A percentile compares a stretch with the other conserved stretches of the same genome.
phyloP scores from a whole-genome alignment of 2,888 invertebrate species.

The Lasiommata megera region DNA sequence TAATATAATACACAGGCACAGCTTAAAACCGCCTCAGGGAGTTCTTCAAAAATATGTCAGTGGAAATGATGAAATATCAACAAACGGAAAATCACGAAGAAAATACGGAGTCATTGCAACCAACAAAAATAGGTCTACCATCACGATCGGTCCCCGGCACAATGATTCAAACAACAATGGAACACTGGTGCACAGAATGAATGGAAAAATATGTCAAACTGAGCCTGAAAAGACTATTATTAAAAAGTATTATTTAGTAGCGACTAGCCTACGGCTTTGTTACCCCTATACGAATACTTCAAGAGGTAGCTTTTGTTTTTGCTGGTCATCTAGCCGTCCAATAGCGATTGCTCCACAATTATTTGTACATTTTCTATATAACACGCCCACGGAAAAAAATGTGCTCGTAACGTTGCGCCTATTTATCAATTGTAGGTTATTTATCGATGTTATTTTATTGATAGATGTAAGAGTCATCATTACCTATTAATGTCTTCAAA shows the following conservation, averaged over 20 bases:
- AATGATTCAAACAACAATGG: slow-evolving; percentile 35
- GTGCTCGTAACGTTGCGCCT: slow-evolving; percentile 1
- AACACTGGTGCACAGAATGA: slow-evolving; percentile 31
- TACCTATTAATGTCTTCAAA: not conserved
- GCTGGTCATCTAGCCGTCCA: slow-evolving; percentile 20
- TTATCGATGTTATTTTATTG: not conserved
- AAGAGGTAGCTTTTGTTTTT: slow-evolving; percentile 24
- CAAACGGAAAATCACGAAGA: slow-evolving; percentile 24
- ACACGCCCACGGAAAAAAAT: not conserved
- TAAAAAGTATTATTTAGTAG: slow-evolving; percentile 36
- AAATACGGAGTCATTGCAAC: slow-evolving; percentile 27
- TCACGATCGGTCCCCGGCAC: slow-evolving; percentile 30
- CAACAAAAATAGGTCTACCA: slow-evolving; percentile 33
- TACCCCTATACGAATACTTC: slow-evolving; percentile 13
- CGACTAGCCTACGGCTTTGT: slow-evolving; percentile 31
- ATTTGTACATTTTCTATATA: slow-evolving; percentile 8
- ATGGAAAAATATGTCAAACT: slow-evolving; percentile 37
- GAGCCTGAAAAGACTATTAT: slow-evolving; percentile 37
- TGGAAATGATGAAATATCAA: not conserved
- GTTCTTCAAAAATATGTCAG: not conserved
- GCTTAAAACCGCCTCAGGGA: too few species aligned
- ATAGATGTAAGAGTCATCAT: not conserved
- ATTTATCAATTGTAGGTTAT: not conserved
- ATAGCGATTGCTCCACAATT: slow-evolving; percentile 9
- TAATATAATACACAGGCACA: too few species aligned